Base-by-base conservation (phyloP, 2,888 invertebrate genomes). In the Amiota minor region DNA sequence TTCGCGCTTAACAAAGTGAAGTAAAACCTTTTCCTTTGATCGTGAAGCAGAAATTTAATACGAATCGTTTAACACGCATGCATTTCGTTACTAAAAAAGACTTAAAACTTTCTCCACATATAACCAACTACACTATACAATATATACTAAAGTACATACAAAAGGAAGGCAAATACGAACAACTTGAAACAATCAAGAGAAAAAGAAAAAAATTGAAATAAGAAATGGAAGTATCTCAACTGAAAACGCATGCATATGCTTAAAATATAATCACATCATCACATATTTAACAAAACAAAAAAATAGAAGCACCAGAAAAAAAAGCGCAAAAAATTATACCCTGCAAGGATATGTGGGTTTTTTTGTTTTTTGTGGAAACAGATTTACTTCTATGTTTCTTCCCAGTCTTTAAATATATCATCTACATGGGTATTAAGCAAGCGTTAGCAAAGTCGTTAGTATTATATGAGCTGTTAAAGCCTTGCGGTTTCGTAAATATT, bases 191-290 rank as follows among this genome's bases (percentile, higher is more conserved):
- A 45, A 14, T 12, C 47, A 56, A 61, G 68, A 11, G 50, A 55
- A 20, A 14, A 50, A n/a, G n/a, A 62, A 59, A 70, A 64, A 16
- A 64, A 23, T 47, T 35, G 47, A 71, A 74, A 72, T 67, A 71
- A 71, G 47, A 59, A 65, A 71, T 72, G 70, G 73, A 71, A 70
- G 72, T 71, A 77, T 72, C 78, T 72, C 47, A 56, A 78, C 71
- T n/a, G 56, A 53, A 62, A 70, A 55, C 74, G 55, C 50, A 35
- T 59, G 64, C 78, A 78, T 79, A 76, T 76, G 75, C 77, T 73
- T 68, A 74, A 74, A 75, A 82, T 75, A 79, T 78, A 82, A 80
- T 77, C 77, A 74, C 70, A 76, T 78, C 76, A 59, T 18, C 20
- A 16, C 16, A 59, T 59, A 59, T 20, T 20, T 59, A 18, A 53